Percentiles rank a stretch among this genome's conserved stretches.
Evolutionary conservation across 2,888 invertebrate species (phyloP).

Genomic region (Cataglyphis albicans): DNA sequence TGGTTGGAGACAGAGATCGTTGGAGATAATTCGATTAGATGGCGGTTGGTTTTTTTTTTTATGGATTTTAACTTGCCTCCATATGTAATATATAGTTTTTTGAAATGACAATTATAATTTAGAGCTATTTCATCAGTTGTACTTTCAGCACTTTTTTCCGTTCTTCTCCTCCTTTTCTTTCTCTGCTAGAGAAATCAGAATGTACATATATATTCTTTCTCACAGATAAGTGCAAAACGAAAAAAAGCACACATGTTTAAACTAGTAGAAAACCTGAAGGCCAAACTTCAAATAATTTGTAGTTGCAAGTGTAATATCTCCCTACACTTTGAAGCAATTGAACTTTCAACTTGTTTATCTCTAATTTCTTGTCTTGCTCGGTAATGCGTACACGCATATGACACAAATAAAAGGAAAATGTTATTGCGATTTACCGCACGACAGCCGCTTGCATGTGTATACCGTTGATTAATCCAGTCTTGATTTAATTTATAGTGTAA

Average conservation of each 20-base stretch:
- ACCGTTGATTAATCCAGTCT: neutral
- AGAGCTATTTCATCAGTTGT: neutral
- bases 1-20: neutral
- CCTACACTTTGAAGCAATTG: neutral
- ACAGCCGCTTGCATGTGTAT: too few relatives aligned
- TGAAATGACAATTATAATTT: neutral
- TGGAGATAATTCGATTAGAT: neutral
- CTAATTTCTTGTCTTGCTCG: neutral
- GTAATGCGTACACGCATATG: neutral
- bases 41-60: neutral
- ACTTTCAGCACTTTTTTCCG: neutral
- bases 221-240: neutral
- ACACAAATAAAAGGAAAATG: conserved; percentile 20
- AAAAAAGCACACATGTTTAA: neutral
- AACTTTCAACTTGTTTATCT: conserved; percentile 48
- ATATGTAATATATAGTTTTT: neutral
- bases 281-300: too few relatives aligned
- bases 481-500: neutral
- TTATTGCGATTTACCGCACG: neutral
- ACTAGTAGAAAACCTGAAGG: too few relatives aligned
- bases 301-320: neutral
- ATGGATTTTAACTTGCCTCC: neutral
- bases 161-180: too few relatives aligned
- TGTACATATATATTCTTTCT: too few relatives aligned
- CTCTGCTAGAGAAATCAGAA: too few relatives aligned